These are phyloP conservation scores for Xanthia icteritia DNA, from an alignment of 2,888 invertebrate genomes.

Conservation along the genomic window DNA sequence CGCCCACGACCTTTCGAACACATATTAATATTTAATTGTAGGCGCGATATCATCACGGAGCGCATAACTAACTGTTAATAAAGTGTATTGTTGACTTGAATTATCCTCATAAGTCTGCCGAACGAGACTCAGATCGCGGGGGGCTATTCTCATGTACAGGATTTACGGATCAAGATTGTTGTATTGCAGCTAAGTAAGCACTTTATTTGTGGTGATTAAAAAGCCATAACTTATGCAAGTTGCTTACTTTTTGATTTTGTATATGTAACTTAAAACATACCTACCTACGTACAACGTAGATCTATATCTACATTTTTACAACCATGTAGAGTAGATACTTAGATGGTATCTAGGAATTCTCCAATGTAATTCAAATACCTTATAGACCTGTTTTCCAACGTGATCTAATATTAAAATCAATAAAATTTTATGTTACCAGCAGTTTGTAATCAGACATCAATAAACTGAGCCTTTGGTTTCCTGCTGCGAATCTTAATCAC, in stretches of 20 bases:
- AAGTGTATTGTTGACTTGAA: constrained; percentile 89
- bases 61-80: constrained; percentile 89
- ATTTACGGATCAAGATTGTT: constrained; percentile 54
- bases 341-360: constrained; percentile 30
- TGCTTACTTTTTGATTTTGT: constrained; percentile 6
- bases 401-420: constrained; percentile 48
- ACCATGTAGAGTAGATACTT: constrained; percentile 2
- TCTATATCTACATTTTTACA: neutral
- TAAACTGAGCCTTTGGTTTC: constrained; percentile 48
- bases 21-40: constrained; percentile 90
- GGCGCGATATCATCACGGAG: constrained; percentile 87
- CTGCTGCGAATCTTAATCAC: constrained; percentile 60
- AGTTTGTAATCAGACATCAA: constrained; percentile 56
- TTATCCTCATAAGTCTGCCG: constrained; percentile 86
- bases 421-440: constrained; percentile 53
- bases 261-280: neutral
- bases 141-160: constrained; percentile 72
- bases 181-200: constrained; percentile 44
- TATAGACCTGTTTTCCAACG: constrained; percentile 53
- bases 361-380: constrained; percentile 44
- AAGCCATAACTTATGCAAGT: constrained; percentile 25
- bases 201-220: constrained; percentile 56
- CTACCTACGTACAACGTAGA: neutral
- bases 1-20: constrained; percentile 84
- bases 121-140: constrained; percentile 74